Evolutionary conservation across 2,888 invertebrate genomes (phyloP), one percentile per base, ranked within the genome.

Genomic region (Catocala nupta): DNA sequence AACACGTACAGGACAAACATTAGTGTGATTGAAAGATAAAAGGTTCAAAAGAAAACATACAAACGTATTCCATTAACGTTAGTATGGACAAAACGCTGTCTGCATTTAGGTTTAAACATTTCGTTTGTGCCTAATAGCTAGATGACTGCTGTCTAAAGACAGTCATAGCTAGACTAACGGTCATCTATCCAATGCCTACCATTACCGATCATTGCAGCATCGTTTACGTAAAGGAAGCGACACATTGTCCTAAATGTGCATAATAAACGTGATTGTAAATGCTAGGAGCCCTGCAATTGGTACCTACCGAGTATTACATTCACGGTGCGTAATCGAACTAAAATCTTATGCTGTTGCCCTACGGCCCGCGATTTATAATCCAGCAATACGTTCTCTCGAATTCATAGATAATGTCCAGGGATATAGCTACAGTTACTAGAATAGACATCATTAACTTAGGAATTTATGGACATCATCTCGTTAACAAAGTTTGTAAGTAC

Each of bases 281-380:
- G 71, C 55, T 61, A 69, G 43, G 45, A 56, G 63, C 42, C 33
- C 10, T 25, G 51, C 64, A 55, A 71, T 68, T 71, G 66, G 60
- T 64, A 57, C 55, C 59, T 51, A 62, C n/a, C 47, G 42, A 49
- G 59, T 65, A 60, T 65, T 61, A 65, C 73, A 65, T 68, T 69
- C 71, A 70, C 57, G 60, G 71, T 80, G 77, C 78, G 81, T 81
- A 84, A 85, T 84, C 82, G 65, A 65, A 64, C 71, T 75, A 70
- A 77, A 82, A 81, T 82, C 79, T 73, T 42, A 67, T 52, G 42
- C 48, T 55, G 58, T 50, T 73, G 78, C 80, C 81, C 76, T 74
- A 70, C 72, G 78, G 81, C 80, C 75, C 42, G 71, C 63, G 60
- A 72, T 77, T 81, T 81, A 80, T 77, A 78, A 72, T 66, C 70